Evolutionary conservation across 1,140 invertebrate species (phyloP).

Genomic region (Spodoptera frugiperda): DNA sequence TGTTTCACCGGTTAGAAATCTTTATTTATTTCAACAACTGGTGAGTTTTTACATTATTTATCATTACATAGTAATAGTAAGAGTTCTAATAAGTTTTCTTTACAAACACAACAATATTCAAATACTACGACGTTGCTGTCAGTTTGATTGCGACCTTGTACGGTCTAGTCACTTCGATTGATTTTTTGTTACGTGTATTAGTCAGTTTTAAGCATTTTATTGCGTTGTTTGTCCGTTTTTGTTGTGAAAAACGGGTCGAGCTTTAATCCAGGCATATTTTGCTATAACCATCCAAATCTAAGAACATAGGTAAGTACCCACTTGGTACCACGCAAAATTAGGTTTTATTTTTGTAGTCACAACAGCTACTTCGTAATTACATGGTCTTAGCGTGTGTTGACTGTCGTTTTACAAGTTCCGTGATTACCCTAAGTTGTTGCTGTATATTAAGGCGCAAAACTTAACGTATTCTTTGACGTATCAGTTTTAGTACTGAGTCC

Average conservation of each 20-base stretch:
- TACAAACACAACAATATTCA: neutral
- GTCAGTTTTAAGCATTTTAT: conserved; percentile 35
- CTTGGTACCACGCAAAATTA: too few species aligned
- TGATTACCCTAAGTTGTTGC: too few species aligned
- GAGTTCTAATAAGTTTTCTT: conserved; percentile 6
- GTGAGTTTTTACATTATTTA: conserved; percentile 42
- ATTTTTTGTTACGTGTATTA: conserved; percentile 50
- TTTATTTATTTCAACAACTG: conserved; percentile 47
- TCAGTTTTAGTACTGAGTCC: too few species aligned
- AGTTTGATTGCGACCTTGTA: conserved; percentile 47
- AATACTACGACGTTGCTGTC: neutral
- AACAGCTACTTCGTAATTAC: too few species aligned
- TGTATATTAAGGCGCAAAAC: too few species aligned
- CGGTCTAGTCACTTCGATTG: conserved; percentile 47
- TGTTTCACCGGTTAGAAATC: conserved; percentile 56
- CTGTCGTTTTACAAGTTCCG: too few species aligned
- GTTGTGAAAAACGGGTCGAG: conserved; percentile 5
- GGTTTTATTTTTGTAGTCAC: too few species aligned
- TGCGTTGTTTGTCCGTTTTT: conserved; percentile 15
- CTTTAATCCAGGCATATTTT: neutral
- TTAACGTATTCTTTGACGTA: too few species aligned
- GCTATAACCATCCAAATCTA: neutral
- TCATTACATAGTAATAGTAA: neutral
- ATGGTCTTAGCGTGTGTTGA: too few species aligned
- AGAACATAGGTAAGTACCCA: neutral